These are phyloP conservation scores for Eilema sororculum DNA, from an alignment of 2,888 invertebrate species.

Conservation along the genomic window DNA sequence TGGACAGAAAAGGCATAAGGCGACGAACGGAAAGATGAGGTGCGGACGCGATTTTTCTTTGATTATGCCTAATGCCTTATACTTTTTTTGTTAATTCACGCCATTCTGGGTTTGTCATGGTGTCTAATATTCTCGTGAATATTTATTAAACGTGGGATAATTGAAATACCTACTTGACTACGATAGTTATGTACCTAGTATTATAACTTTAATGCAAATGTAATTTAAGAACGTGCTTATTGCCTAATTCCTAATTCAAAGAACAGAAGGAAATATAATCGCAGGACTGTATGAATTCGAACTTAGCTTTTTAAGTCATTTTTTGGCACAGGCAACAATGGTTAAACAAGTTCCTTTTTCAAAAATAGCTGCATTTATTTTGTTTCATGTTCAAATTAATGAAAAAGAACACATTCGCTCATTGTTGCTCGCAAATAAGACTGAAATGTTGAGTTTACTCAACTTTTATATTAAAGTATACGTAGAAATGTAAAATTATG, in stretches of 20 bases:
- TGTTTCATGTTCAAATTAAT: constrained; percentile 35
- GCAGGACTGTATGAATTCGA: constrained; percentile 5
- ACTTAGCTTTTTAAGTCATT: constrained; percentile 3
- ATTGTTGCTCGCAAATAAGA: constrained; percentile 62
- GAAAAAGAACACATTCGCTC: constrained; percentile 42
- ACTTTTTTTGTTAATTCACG: too few species aligned
- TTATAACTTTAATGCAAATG: constrained; percentile 45
- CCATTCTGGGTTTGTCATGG: too few species aligned
- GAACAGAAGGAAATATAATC: neutral
- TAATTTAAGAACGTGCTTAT: constrained; percentile 31
- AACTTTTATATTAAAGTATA: constrained; percentile 45
- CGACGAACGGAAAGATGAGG: too few species aligned
- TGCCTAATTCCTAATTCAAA: constrained; percentile 33
- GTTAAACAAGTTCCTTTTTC: constrained; percentile 11
- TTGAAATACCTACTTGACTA: constrained; percentile 16
- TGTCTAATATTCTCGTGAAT: neutral
- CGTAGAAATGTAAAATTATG: constrained; percentile 44
- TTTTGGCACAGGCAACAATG: constrained; percentile 11
- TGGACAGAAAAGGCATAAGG: neutral
- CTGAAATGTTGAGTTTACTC: constrained; percentile 57
- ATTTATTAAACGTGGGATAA: neutral
- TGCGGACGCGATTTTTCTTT: too few species aligned
- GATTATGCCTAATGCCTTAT: too few species aligned
- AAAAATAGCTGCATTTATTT: constrained; percentile 23
- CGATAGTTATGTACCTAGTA: constrained; percentile 37